Conservation (phyloP, 1,140 invertebrate species). For the Bemisia tabaci region DNA sequence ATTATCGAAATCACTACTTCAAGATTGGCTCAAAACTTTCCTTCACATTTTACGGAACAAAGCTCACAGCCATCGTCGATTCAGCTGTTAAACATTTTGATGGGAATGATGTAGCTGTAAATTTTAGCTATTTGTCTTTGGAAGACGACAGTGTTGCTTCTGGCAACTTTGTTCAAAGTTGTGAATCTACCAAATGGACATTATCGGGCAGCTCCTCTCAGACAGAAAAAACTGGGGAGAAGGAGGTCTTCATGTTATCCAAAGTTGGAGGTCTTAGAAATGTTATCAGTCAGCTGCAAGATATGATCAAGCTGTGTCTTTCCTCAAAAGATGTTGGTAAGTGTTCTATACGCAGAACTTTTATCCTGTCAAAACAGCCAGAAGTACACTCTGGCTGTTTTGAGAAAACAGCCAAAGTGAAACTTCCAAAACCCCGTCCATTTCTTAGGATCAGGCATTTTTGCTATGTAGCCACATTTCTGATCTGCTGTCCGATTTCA, state of each 20-base stretch:
- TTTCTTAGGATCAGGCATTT: too few species aligned
- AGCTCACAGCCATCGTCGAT: background rate
- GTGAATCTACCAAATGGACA: background rate
- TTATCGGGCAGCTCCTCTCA: background rate
- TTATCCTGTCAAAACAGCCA: too few species aligned
- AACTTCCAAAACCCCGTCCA: too few species aligned
- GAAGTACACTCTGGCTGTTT: too few species aligned
- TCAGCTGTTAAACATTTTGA: background rate
- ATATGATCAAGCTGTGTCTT: background rate
- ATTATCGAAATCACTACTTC: background rate
- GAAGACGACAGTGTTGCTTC: background rate
- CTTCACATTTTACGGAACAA: background rate
- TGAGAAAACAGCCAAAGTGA: too few species aligned
- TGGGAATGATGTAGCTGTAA: background rate
- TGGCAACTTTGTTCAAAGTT: background rate
- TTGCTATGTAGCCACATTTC: too few species aligned
- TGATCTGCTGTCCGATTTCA: too few species aligned
- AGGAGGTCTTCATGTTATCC: background rate
- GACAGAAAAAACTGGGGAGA: background rate
- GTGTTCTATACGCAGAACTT: too few species aligned
- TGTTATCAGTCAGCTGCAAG: background rate
- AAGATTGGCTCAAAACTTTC: background rate
- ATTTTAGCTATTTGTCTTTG: background rate
- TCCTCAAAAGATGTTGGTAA: background rate
- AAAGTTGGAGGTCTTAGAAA: background rate